Percentiles rank a stretch among this genome's conserved stretches.
These are phyloP conservation scores for Lypha dubia DNA, from an alignment of 2,888 invertebrate species.

Conservation along the genomic window DNA sequence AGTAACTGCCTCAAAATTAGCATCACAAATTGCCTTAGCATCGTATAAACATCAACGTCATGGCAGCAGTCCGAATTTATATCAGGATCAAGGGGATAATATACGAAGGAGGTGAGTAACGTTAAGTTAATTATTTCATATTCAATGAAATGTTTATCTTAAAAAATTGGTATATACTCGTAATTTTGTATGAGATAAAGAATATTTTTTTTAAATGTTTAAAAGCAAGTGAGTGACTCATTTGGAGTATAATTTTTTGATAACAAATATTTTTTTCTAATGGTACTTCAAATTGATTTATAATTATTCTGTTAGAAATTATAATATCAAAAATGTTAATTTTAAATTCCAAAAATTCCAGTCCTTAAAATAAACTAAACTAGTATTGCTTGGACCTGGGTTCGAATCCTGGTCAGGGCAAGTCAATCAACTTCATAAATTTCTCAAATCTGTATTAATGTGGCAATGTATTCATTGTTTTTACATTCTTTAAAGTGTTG, in stretches of 20 bases:
- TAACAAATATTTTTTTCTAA: neutral
- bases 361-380: no score
- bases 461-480: no score
- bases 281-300: neutral
- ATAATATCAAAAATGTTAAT: neutral
- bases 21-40: constrained; percentile 75
- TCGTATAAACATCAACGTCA: constrained; percentile 77
- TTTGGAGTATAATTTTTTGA: neutral
- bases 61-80: constrained; percentile 78
- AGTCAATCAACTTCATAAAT: no score
- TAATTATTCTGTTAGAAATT: constrained; percentile 6
- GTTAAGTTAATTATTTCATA: no score
- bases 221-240: neutral
- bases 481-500: no score
- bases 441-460: no score
- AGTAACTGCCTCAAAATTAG: constrained; percentile 76
- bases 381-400: no score
- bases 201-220: neutral
- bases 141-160: no score
- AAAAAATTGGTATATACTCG: no score
- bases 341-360: neutral
- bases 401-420: no score
- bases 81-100: constrained; percentile 81
- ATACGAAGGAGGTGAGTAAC: constrained; percentile 79
- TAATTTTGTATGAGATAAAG: no score